These are phyloP conservation scores for Heptranchias perlo DNA, from an alignment of 2,113 vertebrate species.

Conservation along the genomic window DNA sequence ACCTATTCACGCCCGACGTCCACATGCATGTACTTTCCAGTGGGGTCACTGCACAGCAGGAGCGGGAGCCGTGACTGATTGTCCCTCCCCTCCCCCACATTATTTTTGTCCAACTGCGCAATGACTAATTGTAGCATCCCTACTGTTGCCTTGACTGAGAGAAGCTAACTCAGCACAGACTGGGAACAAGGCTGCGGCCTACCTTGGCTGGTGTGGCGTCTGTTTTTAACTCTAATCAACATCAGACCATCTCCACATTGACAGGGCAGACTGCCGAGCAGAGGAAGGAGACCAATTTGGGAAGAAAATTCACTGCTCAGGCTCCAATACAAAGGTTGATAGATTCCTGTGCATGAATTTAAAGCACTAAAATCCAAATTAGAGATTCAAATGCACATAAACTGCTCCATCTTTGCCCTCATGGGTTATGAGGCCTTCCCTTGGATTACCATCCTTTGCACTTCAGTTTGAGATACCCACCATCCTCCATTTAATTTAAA, in stretches of 20 bases:
- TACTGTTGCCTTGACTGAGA: neutral
- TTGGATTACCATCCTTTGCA: neutral
- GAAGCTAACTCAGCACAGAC: neutral
- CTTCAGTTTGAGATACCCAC: neutral
- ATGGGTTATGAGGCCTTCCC: no score
- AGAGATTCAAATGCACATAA: neutral
- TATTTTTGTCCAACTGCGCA: no score
- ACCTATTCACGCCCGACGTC: neutral
- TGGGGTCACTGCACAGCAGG: neutral
- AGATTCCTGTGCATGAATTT: neutral
- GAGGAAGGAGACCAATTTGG: neutral
- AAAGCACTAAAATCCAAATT: neutral
- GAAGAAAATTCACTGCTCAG: neutral
- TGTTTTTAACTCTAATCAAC: neutral
- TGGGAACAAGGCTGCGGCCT: neutral
- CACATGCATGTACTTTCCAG: neutral
- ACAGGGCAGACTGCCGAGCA: neutral
- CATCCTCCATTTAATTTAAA: neutral
- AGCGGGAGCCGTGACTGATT: neutral
- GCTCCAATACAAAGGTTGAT: neutral
- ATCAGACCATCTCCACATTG: neutral
- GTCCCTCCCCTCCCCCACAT: neutral
- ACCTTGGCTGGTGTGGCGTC: neutral
- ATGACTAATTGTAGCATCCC: neutral
- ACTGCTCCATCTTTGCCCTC: neutral